phyloP scores from a whole-genome alignment of 1,140 invertebrate species.

The Steinernema feltiae region DNA sequence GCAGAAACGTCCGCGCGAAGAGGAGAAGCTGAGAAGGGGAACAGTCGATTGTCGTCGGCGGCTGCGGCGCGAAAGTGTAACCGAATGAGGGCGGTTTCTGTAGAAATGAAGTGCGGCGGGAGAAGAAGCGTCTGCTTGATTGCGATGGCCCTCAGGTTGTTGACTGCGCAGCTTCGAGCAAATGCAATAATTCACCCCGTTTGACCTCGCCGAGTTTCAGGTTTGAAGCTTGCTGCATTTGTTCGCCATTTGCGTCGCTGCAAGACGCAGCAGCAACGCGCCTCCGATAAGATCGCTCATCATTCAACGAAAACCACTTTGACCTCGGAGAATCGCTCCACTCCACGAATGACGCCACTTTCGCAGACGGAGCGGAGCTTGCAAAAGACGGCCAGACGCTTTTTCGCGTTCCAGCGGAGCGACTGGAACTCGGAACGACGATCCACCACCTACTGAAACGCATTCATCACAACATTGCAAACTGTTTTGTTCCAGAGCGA shows the following conservation, averaged over 20 bases:
- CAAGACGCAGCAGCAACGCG: background rate
- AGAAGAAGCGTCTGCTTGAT: too few species aligned
- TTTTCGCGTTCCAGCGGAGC: background rate
- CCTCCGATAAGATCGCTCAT: background rate
- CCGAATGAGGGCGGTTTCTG: background rate
- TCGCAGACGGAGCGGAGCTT: background rate
- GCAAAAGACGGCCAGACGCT: background rate
- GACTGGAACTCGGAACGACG: background rate
- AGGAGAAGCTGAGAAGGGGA: background rate
- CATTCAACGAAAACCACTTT: background rate
- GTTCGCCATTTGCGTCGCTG: background rate
- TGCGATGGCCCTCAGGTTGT: too few species aligned
- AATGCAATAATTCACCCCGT: too few species aligned
- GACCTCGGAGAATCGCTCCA: background rate
- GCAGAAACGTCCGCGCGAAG: background rate
- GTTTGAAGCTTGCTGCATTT: too few species aligned
- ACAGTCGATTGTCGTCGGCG: background rate
- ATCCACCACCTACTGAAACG: background rate
- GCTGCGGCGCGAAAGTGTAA: background rate
- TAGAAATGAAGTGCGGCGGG: background rate
- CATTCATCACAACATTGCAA: background rate
- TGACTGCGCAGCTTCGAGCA: too few species aligned
- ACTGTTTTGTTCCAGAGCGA: too few species aligned
- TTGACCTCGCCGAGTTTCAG: too few species aligned
- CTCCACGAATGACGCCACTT: background rate